phyloP scores from a whole-genome alignment of 2,113 vertebrate genomes.

The Chauna torquata region DNA sequence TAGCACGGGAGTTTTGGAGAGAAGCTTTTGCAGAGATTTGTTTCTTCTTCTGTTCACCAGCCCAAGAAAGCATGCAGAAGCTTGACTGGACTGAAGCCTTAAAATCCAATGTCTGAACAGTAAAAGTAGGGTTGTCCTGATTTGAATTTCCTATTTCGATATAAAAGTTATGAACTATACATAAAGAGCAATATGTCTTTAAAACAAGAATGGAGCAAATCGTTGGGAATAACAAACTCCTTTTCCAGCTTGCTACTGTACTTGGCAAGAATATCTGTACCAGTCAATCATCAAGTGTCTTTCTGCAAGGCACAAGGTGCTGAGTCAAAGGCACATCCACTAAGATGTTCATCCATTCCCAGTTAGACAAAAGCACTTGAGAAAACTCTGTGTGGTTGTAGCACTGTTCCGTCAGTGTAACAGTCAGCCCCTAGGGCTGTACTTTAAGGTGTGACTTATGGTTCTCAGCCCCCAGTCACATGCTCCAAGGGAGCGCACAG shows the following conservation, averaged over 20 bases:
- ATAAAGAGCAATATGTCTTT: background rate
- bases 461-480: background rate
- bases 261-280: background rate
- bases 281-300: background rate
- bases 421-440: too few relatives aligned
- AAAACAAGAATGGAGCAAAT: background rate
- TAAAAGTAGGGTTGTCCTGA: background rate
- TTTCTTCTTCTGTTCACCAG: background rate
- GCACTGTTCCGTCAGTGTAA: background rate
- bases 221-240: background rate
- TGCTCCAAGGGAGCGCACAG: rapidly evolving
- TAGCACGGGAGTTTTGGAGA: background rate
- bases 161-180: background rate
- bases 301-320: background rate
- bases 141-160: background rate
- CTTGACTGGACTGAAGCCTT: background rate
- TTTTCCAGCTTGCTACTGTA: background rate
- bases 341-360: background rate
- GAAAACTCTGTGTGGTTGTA: background rate
- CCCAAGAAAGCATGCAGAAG: background rate
- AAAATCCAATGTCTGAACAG: background rate
- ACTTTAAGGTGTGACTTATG: background rate
- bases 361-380: background rate
- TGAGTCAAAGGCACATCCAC: background rate
- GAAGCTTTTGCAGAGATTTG: background rate